Base-by-base conservation (phyloP, 2,797 vertebrate species). In the Decapterus maruadsi region DNA sequence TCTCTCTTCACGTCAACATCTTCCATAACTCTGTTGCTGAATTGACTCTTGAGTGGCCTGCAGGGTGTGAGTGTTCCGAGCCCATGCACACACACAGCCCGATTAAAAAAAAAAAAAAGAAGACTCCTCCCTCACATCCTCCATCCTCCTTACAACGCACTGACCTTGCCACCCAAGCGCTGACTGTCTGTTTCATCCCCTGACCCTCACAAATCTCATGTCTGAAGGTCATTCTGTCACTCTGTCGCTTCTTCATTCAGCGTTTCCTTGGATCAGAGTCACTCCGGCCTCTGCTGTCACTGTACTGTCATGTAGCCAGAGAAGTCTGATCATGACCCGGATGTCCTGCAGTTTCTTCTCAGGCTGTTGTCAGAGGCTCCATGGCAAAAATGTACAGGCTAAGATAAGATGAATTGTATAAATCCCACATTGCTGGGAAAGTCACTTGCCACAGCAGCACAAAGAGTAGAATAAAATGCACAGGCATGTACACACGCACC, bases 1-100 rank as follows among this genome's bases (percentile, higher is more conserved):
- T 43, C 63, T 54, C 73, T 73, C 55, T 67, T 57, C 45, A 63
- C 54, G 46, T 74, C 65, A 69, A 53, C 57, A 58, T 77, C 22
- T 55, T 73, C 42, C 65, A 43, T 40, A 72, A 36, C 40, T 77
- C 63, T 53, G 60, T 45, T 16, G 22, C 61, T 87, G 67, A 72
- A 48, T 82, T 77, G 61, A 80, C 45, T 85, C 74, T 72, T 71
- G 59, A 71, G 48, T 22, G 38, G 62, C 66, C 88, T 77, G 62
- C 73, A 79, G 82, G 84, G 68, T 48, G 42, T 14, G 43, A 63
- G 58, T 80, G 80, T 84, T 73, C 80, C 75, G 76, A 74, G 42
- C 51, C 63, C 26, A 3, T 26, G 26, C 26, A 26, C 26, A 45
- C 22, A 38, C 62, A 50, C 19, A 29, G 40, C 48, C 54, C 68